Evolutionary conservation across 2,888 invertebrate genomes (phyloP), one percentile per base, ranked within the genome.

Genomic region (Latheticus oryzae): DNA sequence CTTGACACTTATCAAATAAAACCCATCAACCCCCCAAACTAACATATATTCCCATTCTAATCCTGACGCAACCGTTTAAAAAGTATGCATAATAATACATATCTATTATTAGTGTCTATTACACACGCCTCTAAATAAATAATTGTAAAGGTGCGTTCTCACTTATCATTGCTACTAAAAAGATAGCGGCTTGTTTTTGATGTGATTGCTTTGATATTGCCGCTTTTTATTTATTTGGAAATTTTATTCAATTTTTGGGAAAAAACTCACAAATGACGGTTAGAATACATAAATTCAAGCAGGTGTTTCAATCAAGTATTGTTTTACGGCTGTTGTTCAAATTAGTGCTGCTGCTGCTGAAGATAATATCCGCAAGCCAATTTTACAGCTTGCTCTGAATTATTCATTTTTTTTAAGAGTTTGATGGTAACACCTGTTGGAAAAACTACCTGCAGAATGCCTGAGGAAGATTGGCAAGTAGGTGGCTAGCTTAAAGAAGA

Each of bases 371-470:
- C 70, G 65, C 69, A 58, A 69, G 71, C 71, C 58, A 69, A 71
- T 67, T 68, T 65, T 48, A 60, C 71, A 71, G 67, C 71, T 71
- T 71, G 71, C 68, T 42, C 62, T 71, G 70, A 70, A 71, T 71
- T 65, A 71, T 71, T 70, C 70, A 71, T 71, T 58, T 55, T 57
- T n/a, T 56, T 54, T n/a, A 17, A 5, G 56, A 58, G 57, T n/a
- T n/a, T n/a, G 32, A 51, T 50, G 59, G 45, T n/a, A 30, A 35
- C 58, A 61, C 61, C 61, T 61, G 61, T 61, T 61, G 23, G 33
- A 15, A 5, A 2, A 4, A 40, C 52, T 52, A 52, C 52, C 52
- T 52, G 52, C 30, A 13, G 12, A 43, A 28, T 17, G 32, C 32
- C 13, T 23, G 11, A 21, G 33, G 28, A 24, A n/a, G n/a, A n/a